phyloP scores from a whole-genome alignment of 1,140 invertebrate species.

The Galleria mellonella region DNA sequence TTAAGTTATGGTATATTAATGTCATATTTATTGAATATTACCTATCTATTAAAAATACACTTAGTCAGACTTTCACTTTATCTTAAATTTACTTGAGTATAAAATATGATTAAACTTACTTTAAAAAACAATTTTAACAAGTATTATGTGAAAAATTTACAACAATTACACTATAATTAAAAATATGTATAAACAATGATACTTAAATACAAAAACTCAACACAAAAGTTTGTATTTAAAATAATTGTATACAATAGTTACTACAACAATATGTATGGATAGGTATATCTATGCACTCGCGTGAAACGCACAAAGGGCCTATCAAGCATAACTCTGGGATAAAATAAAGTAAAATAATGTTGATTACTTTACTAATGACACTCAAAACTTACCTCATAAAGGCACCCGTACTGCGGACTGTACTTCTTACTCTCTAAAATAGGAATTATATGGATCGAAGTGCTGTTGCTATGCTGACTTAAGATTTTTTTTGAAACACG shows the following conservation, averaged over 20 bases:
- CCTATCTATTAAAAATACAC: background rate
- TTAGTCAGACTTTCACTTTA: background rate
- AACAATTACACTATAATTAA: no score
- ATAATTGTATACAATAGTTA: background rate
- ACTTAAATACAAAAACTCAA: no score
- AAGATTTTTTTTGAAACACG: conserved; percentile 56
- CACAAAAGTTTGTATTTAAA: no score
- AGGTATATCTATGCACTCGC: background rate
- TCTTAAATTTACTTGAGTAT: no score
- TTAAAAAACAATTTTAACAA: no score
- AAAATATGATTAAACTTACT: no score
- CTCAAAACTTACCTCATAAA: conserved; percentile 47
- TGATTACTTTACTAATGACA: no score
- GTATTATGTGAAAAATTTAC: no score
- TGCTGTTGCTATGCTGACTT: conserved; percentile 71
- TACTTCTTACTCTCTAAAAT: conserved; percentile 36
- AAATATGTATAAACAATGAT: no score
- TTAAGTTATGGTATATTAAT: no score
- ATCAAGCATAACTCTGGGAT: background rate
- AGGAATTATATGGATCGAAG: conserved; percentile 38
- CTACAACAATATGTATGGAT: background rate
- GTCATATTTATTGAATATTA: no score
- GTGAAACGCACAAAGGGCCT: conserved; percentile 4
- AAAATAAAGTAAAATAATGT: no score
- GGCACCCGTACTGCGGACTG: conserved; percentile 35